Evolutionary conservation across 2,113 vertebrate genomes (phyloP).

Genomic region (Cheirogaleus medius): DNA sequence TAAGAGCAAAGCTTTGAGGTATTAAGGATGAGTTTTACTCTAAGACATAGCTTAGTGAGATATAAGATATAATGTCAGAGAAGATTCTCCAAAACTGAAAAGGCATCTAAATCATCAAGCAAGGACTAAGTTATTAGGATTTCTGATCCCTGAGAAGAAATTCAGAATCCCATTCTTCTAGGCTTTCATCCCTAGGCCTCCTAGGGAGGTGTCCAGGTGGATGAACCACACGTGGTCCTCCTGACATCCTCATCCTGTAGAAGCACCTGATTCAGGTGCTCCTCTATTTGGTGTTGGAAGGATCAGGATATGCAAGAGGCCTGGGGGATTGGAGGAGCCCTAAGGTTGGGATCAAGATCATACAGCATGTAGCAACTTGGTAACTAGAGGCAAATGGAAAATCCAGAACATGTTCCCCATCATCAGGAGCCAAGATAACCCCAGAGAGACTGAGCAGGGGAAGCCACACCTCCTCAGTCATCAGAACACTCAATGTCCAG

Average conservation of each 20-base stretch:
- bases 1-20: not conserved
- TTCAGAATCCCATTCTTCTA: not conserved
- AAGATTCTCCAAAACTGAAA: not conserved
- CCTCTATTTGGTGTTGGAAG: not conserved
- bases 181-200: too few relatives aligned
- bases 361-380: not conserved
- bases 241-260: not conserved
- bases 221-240: not conserved
- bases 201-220: not conserved
- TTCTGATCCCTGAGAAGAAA: not conserved
- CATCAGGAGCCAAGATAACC: not conserved
- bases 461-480: not conserved
- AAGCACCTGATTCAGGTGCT: not conserved
- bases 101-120: not conserved
- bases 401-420: not conserved
- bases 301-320: not conserved
- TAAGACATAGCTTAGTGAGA: not conserved
- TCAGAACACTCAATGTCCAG: not conserved
- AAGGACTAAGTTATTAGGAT: not conserved
- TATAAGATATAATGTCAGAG: not conserved
- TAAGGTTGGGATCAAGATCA: not conserved
- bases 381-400: not conserved
- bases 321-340: too few relatives aligned
- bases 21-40: not conserved
- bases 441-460: not conserved